Percentiles rank a stretch among this genome's conserved stretches.
Evolutionary conservation across 2,113 vertebrate species (phyloP).

Genomic region (Myrmecobius fasciatus): DNA sequence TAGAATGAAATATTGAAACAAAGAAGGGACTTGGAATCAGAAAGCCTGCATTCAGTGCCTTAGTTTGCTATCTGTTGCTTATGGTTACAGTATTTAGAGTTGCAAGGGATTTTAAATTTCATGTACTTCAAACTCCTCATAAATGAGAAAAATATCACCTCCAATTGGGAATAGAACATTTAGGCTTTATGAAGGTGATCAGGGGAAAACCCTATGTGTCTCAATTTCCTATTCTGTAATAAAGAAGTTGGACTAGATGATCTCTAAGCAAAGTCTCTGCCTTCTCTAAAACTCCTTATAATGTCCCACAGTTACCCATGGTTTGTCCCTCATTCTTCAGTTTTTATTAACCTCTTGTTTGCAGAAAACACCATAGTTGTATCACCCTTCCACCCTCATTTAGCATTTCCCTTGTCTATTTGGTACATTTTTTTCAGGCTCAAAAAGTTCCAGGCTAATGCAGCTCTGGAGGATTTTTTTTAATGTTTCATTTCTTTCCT

Average conservation of each 20-base stretch:
- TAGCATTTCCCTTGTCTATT: background rate
- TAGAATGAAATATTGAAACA: background rate
- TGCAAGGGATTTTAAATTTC: background rate
- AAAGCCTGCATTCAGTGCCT: background rate
- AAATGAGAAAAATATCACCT: background rate
- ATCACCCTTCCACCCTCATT: background rate
- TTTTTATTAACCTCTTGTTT: background rate
- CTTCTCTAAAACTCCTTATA: background rate
- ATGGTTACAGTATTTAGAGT: background rate
- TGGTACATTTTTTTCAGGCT: constrained; percentile 79
- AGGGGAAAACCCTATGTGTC: background rate
- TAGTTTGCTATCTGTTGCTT: background rate
- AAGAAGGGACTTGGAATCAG: background rate
- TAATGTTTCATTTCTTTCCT: constrained; percentile 81
- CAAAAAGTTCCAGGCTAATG: constrained; percentile 81
- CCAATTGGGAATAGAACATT: background rate
- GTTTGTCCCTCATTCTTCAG: background rate
- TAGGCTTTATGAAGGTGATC: background rate
- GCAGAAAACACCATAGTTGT: background rate
- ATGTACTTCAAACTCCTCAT: background rate
- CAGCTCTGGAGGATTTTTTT: constrained; percentile 70
- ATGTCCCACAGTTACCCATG: background rate
- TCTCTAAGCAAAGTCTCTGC: background rate
- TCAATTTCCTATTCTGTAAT: background rate
- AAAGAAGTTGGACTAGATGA: background rate